Percentiles rank a stretch among this genome's conserved stretches.
Evolutionary conservation across 2,113 vertebrate genomes (phyloP).

Genomic region (Cynocephalus volans): DNA sequence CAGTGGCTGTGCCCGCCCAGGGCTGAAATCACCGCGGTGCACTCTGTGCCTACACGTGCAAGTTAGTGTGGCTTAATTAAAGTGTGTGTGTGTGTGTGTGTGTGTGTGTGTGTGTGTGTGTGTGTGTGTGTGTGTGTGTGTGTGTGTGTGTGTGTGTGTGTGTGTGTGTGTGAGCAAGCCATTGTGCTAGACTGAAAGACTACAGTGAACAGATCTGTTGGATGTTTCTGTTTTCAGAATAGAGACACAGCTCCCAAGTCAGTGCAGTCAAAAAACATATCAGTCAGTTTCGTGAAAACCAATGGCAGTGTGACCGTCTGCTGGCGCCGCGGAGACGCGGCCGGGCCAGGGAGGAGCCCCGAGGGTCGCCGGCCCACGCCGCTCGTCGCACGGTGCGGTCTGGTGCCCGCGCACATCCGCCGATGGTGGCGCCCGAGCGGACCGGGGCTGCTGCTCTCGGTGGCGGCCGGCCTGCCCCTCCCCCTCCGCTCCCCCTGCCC

Average conservation of each 20-base stretch:
- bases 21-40: too few relatives aligned
- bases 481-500: slow-evolving; percentile 46
- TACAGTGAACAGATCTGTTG: background rate
- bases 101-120: rapidly evolving
- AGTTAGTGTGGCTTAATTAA: background rate
- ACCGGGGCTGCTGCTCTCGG: background rate
- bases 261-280: slow-evolving; percentile 36
- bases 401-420: background rate
- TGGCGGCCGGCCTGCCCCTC: slow-evolving; percentile 52
- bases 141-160: rapidly evolving
- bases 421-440: background rate
- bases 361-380: background rate
- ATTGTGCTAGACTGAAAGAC: background rate
- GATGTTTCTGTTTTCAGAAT: background rate
- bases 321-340: background rate
- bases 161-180: rapidly evolving
- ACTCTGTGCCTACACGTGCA: background rate
- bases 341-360: background rate
- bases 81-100: background rate
- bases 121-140: rapidly evolving
- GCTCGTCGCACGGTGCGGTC: background rate
- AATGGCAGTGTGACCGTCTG: background rate
- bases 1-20: background rate
- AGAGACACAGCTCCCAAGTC: slow-evolving; percentile 2
- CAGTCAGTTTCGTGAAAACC: slow-evolving; percentile 47